These are phyloP conservation scores for Drosophila nigromelanica DNA, from an alignment of 1,140 invertebrate genomes.

Conservation along the genomic window DNA sequence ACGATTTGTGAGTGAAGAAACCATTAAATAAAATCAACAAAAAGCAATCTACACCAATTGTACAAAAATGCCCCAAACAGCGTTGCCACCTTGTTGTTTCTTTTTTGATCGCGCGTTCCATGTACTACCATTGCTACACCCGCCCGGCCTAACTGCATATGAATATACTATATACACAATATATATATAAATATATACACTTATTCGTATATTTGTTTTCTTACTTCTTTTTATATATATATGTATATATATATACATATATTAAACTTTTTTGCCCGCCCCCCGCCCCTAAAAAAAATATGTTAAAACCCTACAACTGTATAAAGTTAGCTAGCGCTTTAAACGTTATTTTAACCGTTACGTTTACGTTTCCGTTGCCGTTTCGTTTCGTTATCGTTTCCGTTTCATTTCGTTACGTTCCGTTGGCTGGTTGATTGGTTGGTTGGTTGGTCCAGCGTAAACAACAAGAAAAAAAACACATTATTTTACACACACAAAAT, in stretches of 20 bases:
- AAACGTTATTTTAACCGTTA: slow-evolving; percentile 22
- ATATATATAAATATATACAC: slow-evolving; percentile 16
- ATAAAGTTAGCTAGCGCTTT: slow-evolving; percentile 55
- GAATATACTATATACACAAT: slow-evolving; percentile 1
- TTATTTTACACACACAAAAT: slow-evolving; percentile 39
- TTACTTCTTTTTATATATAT: background rate
- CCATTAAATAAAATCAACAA: slow-evolving; percentile 15
- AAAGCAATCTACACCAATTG: slow-evolving; percentile 41
- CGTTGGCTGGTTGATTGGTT: slow-evolving; percentile 62
- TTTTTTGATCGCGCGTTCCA: slow-evolving; percentile 37
- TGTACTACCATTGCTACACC: slow-evolving; percentile 53
- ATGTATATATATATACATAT: slow-evolving; percentile 2
- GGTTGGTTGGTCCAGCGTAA: slow-evolving; percentile 51
- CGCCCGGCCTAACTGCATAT: slow-evolving; percentile 64
- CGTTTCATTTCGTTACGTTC: slow-evolving; percentile 37
- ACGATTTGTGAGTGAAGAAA: slow-evolving; percentile 62
- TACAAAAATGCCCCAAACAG: slow-evolving; percentile 53
- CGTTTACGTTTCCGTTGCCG: slow-evolving; percentile 44
- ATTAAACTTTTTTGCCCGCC: slow-evolving; percentile 47
- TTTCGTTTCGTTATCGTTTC: slow-evolving; percentile 58
- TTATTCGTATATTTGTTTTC: slow-evolving; percentile 40
- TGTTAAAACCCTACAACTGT: slow-evolving; percentile 13
- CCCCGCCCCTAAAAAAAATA: slow-evolving; percentile 17
- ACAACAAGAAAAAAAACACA: slow-evolving; percentile 25
- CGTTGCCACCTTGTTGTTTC: slow-evolving; percentile 42